Evolutionary conservation across 2,113 vertebrate genomes (phyloP).

Genomic region (Colossoma macropomum): DNA sequence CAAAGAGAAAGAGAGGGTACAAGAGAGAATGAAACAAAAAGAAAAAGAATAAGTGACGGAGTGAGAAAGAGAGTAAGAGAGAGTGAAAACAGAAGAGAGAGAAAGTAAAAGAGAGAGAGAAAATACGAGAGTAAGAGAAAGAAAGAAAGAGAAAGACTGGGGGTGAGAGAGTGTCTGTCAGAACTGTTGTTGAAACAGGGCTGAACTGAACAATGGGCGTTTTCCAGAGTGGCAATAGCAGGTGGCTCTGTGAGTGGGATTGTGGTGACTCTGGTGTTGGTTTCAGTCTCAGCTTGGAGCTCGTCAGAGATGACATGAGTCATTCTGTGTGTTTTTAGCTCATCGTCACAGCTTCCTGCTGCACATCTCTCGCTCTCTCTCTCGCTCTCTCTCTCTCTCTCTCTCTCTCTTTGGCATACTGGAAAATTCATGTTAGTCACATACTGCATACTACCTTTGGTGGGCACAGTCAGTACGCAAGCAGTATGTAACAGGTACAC

Average conservation of each 20-base stretch:
- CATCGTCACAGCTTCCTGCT: slow-evolving; percentile 57
- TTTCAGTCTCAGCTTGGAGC: slow-evolving; percentile 54
- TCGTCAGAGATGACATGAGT: slow-evolving; percentile 54
- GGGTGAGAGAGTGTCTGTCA: slow-evolving; percentile 2
- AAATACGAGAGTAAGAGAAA: not conserved
- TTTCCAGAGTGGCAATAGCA: slow-evolving; percentile 41
- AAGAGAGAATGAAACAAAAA: not conserved
- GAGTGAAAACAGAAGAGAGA: not conserved
- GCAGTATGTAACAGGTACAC: not conserved
- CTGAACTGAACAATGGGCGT: slow-evolving; percentile 37
- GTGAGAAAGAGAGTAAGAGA: no score
- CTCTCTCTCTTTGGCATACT: no score
- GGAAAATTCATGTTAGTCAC: no score
- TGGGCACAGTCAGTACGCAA: no score
- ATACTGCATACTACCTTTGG: no score
- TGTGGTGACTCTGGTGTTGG: slow-evolving; percentile 42
- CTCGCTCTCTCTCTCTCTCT: no score
- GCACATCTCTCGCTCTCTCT: slow-evolving; percentile 22
- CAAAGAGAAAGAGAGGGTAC: not conserved
- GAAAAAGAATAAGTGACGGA: not conserved
- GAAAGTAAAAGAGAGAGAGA: not conserved
- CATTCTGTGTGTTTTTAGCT: slow-evolving; percentile 54
- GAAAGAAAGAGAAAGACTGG: not conserved
- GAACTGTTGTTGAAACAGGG: slow-evolving; percentile 34
- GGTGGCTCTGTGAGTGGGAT: slow-evolving; percentile 23